Evolutionary conservation across 1,140 invertebrate species (phyloP).

Genomic region (Sycophila sp.): DNA sequence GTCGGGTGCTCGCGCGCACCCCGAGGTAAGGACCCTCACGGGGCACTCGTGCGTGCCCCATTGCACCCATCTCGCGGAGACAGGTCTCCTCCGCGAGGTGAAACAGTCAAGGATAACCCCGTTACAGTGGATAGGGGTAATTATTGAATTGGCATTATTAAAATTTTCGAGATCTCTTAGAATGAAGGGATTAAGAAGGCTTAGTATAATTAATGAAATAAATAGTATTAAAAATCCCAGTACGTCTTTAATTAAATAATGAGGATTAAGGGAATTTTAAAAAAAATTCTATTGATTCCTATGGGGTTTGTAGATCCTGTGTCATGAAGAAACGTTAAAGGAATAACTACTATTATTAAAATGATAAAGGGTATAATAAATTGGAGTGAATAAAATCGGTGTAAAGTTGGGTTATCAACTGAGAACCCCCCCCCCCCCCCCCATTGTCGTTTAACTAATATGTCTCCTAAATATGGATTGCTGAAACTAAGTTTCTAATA

Average conservation of each 20-base stretch:
- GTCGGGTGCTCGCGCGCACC: too few species aligned
- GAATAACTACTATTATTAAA: constrained; percentile 68
- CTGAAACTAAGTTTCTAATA: constrained; percentile 77
- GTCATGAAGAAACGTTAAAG: constrained; percentile 73
- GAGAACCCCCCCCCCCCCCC: constrained; percentile 77
- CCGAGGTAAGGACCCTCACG: too few species aligned
- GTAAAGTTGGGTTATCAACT: constrained; percentile 75
- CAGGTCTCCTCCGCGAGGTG: too few species aligned
- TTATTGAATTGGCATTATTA: constrained; percentile 71
- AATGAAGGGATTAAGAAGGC: constrained; percentile 63
- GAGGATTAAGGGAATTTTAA: constrained; percentile 72
- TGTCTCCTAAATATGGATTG: constrained; percentile 71
- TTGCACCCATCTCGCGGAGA: too few species aligned
- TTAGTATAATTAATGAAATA: constrained; percentile 58
- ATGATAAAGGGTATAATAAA: constrained; percentile 77
- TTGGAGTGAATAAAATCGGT: constrained; percentile 78
- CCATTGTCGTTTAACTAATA: constrained; percentile 74
- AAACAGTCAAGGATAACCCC: too few species aligned
- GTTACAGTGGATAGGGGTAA: constrained; percentile 74
- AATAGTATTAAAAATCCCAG: constrained; percentile 69
- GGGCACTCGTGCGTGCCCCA: too few species aligned
- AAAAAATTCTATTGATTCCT: constrained; percentile 69
- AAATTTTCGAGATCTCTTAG: constrained; percentile 77
- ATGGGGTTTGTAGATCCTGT: constrained; percentile 72
- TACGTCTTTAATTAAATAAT: constrained; percentile 71